These are phyloP conservation scores for Cercopithecus mona DNA, from an alignment of 2,113 vertebrate genomes.

Conservation along the genomic window DNA sequence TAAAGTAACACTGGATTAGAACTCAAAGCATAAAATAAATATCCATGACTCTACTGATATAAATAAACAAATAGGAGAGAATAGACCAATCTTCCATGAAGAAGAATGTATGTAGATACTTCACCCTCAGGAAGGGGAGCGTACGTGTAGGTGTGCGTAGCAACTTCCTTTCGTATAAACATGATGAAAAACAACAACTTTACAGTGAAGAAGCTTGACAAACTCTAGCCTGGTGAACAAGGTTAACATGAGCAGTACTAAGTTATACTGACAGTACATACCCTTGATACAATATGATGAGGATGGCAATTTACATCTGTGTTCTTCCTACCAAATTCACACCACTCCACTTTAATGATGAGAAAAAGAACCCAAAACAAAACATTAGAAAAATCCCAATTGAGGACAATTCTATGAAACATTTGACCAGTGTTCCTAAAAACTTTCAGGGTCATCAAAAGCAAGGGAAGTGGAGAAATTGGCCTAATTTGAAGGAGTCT, in stretches of 20 bases:
- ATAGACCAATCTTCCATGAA: background rate
- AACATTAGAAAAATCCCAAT: background rate
- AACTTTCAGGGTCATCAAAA: background rate
- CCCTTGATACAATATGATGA: background rate
- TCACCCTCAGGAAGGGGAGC: background rate
- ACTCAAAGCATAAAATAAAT: background rate
- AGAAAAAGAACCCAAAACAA: background rate
- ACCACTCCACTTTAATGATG: background rate
- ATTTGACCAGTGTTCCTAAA: background rate
- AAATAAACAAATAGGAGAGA: background rate
- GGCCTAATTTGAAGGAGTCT: background rate
- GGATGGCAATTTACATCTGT: background rate
- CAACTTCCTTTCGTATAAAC: background rate
- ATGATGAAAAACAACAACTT: background rate
- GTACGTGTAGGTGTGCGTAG: background rate
- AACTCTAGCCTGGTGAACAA: background rate
- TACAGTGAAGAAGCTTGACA: too few species aligned
- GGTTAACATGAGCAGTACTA: background rate
- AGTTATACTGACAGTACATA: rapidly evolving
- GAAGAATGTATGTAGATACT: background rate
- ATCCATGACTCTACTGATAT: background rate
- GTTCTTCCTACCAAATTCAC: background rate
- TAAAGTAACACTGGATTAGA: background rate
- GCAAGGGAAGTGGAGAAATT: background rate
- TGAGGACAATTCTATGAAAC: background rate